Evolutionary conservation across 2,888 invertebrate genomes (phyloP).

Genomic region (Lathronympha strigana): DNA sequence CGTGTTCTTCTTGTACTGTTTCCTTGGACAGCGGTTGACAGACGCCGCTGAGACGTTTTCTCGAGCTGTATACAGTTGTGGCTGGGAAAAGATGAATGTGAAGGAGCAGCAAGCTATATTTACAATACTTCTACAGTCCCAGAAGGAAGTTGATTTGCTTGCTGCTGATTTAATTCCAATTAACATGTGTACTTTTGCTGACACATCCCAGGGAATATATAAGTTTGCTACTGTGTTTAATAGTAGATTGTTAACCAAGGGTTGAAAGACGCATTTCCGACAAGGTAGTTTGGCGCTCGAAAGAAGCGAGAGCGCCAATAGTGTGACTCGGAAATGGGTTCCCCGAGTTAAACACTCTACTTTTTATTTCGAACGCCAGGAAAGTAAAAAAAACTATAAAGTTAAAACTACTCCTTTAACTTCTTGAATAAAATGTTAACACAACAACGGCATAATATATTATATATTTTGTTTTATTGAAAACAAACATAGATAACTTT

Average conservation of each 20-base stretch:
- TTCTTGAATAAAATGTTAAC: no score
- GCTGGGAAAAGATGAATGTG: slow-evolving; percentile 71
- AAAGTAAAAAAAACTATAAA: no score
- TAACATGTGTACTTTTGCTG: slow-evolving; percentile 73
- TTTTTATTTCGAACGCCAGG: no score
- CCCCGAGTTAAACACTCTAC: no score
- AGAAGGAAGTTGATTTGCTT: slow-evolving; percentile 62
- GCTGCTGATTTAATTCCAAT: slow-evolving; percentile 74
- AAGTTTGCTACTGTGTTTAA: slow-evolving; percentile 73
- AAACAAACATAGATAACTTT: no score
- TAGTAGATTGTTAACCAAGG: neutral
- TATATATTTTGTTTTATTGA: no score
- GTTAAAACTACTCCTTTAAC: no score
- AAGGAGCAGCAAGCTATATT: slow-evolving; percentile 63
- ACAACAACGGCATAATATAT: no score
- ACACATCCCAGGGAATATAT: slow-evolving; percentile 66
- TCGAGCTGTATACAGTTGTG: slow-evolving; percentile 67
- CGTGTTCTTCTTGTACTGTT: slow-evolving; percentile 72
- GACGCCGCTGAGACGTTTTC: slow-evolving; percentile 68
- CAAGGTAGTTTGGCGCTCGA: no score
- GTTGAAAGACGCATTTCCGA: no score
- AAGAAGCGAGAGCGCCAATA: no score
- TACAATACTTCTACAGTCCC: slow-evolving; percentile 64
- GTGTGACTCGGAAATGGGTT: no score
- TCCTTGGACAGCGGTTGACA: slow-evolving; percentile 66